Base-by-base conservation (phyloP, 1,140 invertebrate species). In the Cheumatopsyche charites region DNA sequence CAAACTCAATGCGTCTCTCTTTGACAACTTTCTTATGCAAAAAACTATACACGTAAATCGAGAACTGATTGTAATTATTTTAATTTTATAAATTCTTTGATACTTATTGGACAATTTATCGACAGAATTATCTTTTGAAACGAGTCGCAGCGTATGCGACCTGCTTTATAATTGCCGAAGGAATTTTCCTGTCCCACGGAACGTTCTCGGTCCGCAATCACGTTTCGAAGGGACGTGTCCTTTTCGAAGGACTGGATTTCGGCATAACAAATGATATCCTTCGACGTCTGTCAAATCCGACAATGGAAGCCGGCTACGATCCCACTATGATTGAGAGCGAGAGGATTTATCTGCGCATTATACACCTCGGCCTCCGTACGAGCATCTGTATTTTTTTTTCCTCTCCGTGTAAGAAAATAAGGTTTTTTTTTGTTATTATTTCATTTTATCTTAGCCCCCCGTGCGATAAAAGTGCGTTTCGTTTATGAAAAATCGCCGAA, bases 211-310 rank as follows among this genome's bases (percentile, higher is more conserved):
- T 55, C 23, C 41, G 25, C 66, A 68, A 68, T 68, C 66, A 45
- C 25, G 47, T 15, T 36, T 55, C 25, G 47, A 55, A 68, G 47
- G 66, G 47, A 68, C 29, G 62, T 68, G 42, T 55, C 62, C 63
- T 41, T 66, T 45, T 58, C 58, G 61, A 75, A 75, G 72, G 73
- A 47, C 58, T 58, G 68, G 70, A 72, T 72, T 67, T 66, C 58
- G 41, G 69, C 69, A 68, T 75, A 65, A 75, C 71, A 73, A 75
- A 75, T 73, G 71, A 71, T 62, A 65, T 71, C 67, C 71, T 75
- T 75, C 74, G 74, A 75, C 72, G 72, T 71, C 71, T 73, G 74
- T 75, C 74, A 75, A 73, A 75, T 36, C 21, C 43, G 63, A 75
- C 74, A 75, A 75, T 67, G 68, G 49, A 62, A 41, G 55, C 26